Percentiles rank a stretch among this genome's conserved stretches.
These are phyloP conservation scores for Urocitellus parryii DNA, from an alignment of 2,113 vertebrate genomes.

Conservation along the genomic window DNA sequence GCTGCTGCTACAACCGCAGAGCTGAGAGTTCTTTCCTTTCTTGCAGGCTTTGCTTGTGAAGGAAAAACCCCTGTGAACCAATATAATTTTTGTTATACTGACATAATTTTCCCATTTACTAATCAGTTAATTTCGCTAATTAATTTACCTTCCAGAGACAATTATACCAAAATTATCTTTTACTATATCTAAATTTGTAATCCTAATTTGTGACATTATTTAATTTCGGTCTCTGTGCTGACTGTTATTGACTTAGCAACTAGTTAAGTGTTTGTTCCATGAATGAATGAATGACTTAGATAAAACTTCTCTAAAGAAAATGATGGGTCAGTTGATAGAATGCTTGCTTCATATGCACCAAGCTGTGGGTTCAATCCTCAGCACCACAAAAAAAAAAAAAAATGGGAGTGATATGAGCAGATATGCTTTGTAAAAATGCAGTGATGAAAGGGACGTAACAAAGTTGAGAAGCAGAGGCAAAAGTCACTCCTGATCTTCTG, in stretches of 20 bases:
- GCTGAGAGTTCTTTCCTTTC: neutral
- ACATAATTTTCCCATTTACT: neutral
- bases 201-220: neutral
- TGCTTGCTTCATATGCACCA: too few relatives aligned
- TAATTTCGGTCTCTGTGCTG: neutral
- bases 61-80: neutral
- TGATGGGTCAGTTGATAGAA: neutral
- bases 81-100: neutral
- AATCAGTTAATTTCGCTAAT: constrained; percentile 4
- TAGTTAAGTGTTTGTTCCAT: neutral
- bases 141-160: constrained; percentile 19
- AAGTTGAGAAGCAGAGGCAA: neutral
- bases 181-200: neutral
- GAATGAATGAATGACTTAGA: neutral
- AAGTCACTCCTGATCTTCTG: neutral
- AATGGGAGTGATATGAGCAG: neutral
- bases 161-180: too few relatives aligned
- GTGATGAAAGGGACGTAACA: neutral
- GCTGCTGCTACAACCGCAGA: neutral
- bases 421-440: neutral
- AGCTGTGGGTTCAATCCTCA: too few relatives aligned
- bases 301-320: neutral
- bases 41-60: neutral
- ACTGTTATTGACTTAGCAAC: neutral
- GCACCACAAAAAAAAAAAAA: too few relatives aligned